Evolutionary conservation across 1,140 invertebrate genomes (phyloP).

Genomic region (Nomia melanderi): DNA sequence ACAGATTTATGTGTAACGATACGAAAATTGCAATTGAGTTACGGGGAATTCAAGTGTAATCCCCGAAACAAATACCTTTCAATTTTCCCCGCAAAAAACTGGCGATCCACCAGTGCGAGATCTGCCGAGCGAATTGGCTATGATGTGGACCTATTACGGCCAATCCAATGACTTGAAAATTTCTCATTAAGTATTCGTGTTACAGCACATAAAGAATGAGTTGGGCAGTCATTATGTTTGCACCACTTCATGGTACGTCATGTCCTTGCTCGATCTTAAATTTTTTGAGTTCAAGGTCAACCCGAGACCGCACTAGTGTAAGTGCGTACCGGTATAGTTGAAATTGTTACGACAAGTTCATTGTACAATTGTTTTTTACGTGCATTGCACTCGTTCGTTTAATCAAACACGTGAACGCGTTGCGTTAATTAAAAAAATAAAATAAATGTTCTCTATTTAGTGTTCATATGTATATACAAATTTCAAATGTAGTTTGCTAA

Average conservation of each 20-base stretch:
- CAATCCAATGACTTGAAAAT: slow-evolving; percentile 16
- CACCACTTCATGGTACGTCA: neutral
- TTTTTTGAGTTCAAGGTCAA: neutral
- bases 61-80: neutral
- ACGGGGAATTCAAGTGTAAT: neutral
- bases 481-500: no score
- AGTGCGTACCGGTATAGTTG: no score
- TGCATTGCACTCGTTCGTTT: no score
- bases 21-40: neutral
- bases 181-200: slow-evolving; percentile 12
- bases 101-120: neutral
- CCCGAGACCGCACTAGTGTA: neutral
- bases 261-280: neutral
- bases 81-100: neutral
- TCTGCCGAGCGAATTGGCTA: slow-evolving; percentile 9
- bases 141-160: slow-evolving; percentile 3
- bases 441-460: no score
- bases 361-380: no score
- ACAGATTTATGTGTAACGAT: neutral
- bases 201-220: slow-evolving; percentile 7
- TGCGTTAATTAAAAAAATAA: no score
- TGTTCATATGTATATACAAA: no score
- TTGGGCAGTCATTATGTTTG: slow-evolving; percentile 4
- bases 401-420: no score
- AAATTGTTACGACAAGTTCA: no score